Base-by-base conservation (phyloP, 2,113 vertebrate species). In the Tapirus terrestris region DNA sequence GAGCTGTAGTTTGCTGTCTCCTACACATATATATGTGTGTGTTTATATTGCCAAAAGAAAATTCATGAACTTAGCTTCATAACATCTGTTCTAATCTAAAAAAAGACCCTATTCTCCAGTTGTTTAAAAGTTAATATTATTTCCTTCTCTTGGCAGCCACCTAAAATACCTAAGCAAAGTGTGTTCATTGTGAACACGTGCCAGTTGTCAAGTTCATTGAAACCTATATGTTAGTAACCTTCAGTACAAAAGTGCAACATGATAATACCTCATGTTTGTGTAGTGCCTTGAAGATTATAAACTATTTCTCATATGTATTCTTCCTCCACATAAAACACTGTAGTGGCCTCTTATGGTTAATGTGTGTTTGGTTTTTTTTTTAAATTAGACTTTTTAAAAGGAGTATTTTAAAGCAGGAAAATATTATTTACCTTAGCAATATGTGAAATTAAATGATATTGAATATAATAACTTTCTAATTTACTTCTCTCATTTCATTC, bases 331-430 rank as follows among this genome's bases (percentile, higher is more conserved):
- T 73, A 86, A 82, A 87, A 82, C 23, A 68, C 14, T 72, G 12
- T 29, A 79, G 21, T 94, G 9, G 8, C 90, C 86, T 98, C 25
- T 67, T 73, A 65, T 33, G 76, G 43, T 11, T 20, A 87, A n/a
- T 85, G 3, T 43, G 2, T 84, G 13, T 75, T 0, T 39, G 67
- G 13, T 67, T 33, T 76, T 51, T 53, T 72, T 88, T 51, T 20
- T 17, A 33, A 36, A 39, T 94, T 73, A 60, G 11, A 58, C 29
- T 39, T 88, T 94, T 72, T 63, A 43, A 25, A 53, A 81, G 58
- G 53, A 43, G 8, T 76, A 76, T 96, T 92, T 94, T 81, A 87
- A 94, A 93, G 60, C 13, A 96, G 61, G n/a, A 68, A 93, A 93
- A 85, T 83, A 95, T 77, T 70, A 83, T 96, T 94, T 82, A 73